Percentiles rank a stretch among this genome's conserved stretches.
phyloP scores from a whole-genome alignment of 2,113 vertebrate species.

The Mesocricetus auratus region DNA sequence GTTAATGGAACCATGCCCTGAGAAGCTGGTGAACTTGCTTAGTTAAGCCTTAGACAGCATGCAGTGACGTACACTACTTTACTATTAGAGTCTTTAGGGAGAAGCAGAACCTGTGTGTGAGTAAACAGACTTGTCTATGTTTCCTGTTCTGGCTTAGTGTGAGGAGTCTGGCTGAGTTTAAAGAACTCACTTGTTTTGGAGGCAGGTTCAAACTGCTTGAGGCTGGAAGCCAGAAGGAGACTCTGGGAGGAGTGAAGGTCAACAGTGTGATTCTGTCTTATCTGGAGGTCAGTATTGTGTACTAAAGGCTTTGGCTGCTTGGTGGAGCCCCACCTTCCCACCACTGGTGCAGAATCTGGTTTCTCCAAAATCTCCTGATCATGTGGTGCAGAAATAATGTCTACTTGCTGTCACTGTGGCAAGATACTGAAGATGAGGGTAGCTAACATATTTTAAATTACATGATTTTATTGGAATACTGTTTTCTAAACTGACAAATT shows the following conservation, averaged over 20 bases:
- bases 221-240: not conserved
- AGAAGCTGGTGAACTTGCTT: not conserved
- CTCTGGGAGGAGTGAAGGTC: not conserved
- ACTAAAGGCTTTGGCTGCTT: not conserved
- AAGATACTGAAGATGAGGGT: not conserved
- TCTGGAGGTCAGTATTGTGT: not conserved
- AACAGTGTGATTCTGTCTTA: not conserved
- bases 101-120: not conserved
- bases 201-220: not conserved
- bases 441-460: not conserved
- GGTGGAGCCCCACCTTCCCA: not conserved
- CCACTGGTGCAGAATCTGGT: not conserved
- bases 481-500: constrained; percentile 15
- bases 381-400: not conserved
- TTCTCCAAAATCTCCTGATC: not conserved
- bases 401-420: not conserved
- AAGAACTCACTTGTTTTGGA: not conserved
- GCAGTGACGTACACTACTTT: not conserved
- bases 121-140: too few relatives aligned
- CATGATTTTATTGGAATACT: not conserved
- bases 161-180: not conserved
- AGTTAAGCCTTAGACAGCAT: not conserved
- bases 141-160: not conserved
- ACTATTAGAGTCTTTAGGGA: not conserved
- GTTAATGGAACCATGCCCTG: not conserved